Evolutionary conservation across 2,113 vertebrate species (phyloP), one percentile per base, ranked within the genome.

Genomic region (Gallinago undulata): DNA sequence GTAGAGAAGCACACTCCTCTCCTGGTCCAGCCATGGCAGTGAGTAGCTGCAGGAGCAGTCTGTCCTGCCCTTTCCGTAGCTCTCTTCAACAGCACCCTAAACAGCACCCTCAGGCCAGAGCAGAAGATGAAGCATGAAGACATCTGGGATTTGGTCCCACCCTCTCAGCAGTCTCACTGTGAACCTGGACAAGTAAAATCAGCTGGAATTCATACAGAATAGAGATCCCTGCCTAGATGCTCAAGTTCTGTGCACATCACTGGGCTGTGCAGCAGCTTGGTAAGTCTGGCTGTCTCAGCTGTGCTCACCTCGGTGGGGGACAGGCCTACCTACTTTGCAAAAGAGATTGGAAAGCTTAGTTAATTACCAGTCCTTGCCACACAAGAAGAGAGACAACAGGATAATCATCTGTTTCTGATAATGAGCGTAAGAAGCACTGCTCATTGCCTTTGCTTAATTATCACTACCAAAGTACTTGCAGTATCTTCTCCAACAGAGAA

Each of bases 381-480:
- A 82, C 73, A 95, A 89, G 79, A 94, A 51, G 37, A 95, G 59
- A 93, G 56, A 74, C 23, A 10, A 91, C 86, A 93, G 80, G 87
- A 93, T 96, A 96, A 96, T 96, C 86, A 93, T 94, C 89, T 73
- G 82, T 96, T 94, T 94, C 93, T 90, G 76, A 85, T 84, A 94
- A 90, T 47, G 63, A 96, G 88, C 12, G 57, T 76, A 97, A 96
- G 96, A 80, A 0, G 2, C 73, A 87, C 79, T 78, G 84, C 87
- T 97, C 87, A 81, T 89, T 95, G 94, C 95, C 90, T 96, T 94
- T 92, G 69, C 92, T 94, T 97, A 97, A 97, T 97, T 96, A 97
- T 74, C 92, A 94, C 93, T 93, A 87, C 86, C 51, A 48, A 95
- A 95, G 80, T 92, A 93, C 67, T 92, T 14, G 3, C 84, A 94